Percentiles rank a stretch among this genome's conserved stretches.
These are phyloP conservation scores for Odontamblyopus rebecca DNA, from an alignment of 2,797 vertebrate species.

Conservation along the genomic window DNA sequence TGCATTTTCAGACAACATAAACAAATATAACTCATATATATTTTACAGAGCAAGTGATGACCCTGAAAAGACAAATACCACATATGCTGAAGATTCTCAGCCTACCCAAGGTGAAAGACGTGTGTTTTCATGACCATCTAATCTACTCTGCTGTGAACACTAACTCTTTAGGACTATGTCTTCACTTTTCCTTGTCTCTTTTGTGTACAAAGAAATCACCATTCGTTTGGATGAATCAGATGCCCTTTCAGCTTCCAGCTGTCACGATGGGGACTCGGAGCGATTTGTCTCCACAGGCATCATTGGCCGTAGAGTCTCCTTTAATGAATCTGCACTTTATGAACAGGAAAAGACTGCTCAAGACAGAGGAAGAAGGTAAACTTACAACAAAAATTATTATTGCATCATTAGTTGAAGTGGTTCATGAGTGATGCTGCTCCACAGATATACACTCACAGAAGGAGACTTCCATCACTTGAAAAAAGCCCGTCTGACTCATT, in stretches of 20 bases:
- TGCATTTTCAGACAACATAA: slow-evolving; percentile 10
- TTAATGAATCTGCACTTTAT: slow-evolving; percentile 92
- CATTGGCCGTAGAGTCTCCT: slow-evolving; percentile 90
- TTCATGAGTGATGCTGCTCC: background rate
- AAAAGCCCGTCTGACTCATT: slow-evolving; percentile 91
- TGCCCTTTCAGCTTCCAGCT: slow-evolving; percentile 80
- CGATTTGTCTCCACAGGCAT: slow-evolving; percentile 86
- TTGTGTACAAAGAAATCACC: slow-evolving; percentile 80
- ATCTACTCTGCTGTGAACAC: background rate
- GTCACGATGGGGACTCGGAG: slow-evolving; percentile 84
- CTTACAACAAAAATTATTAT: background rate
- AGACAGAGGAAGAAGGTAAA: slow-evolving; percentile 91
- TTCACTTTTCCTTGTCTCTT: slow-evolving; percentile 18
- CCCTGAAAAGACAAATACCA: slow-evolving; percentile 93
- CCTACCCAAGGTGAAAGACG: slow-evolving; percentile 85
- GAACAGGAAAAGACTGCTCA: slow-evolving; percentile 87
- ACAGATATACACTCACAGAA: slow-evolving; percentile 94
- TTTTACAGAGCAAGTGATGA: slow-evolving; percentile 88
- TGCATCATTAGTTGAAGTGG: background rate
- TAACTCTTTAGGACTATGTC: slow-evolving; percentile 12
- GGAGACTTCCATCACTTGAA: slow-evolving; percentile 98
- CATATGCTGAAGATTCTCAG: slow-evolving; percentile 90
- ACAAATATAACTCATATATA: background rate
- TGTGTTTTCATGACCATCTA: background rate
- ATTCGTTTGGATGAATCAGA: slow-evolving; percentile 88